Evolutionary conservation across 2,797 vertebrate species (phyloP).

Genomic region (Sebastes miniatus): DNA sequence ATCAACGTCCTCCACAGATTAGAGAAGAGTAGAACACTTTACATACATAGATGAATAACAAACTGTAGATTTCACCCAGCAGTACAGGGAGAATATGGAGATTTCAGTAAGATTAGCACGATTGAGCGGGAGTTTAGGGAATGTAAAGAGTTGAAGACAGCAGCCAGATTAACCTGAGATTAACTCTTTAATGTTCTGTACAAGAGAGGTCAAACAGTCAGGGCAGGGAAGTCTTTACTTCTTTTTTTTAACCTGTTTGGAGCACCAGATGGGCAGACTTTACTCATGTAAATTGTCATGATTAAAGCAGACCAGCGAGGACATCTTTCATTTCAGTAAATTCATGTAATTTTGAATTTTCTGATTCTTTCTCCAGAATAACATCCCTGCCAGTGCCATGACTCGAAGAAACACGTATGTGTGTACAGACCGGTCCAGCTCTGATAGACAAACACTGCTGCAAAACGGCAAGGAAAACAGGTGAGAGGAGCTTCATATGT

Average conservation of each 20-base stretch:
- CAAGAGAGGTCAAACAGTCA: neutral
- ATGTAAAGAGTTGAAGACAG: neutral
- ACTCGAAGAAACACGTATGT: slow-evolving; percentile 93
- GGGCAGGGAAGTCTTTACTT: neutral
- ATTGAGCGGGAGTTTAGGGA: neutral
- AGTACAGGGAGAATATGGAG: neutral
- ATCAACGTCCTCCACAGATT: neutral
- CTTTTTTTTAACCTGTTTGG: neutral
- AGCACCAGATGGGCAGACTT: neutral
- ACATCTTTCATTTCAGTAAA: neutral
- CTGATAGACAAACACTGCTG: slow-evolving; percentile 86
- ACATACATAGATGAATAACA: neutral
- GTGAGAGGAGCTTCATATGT: slow-evolving; percentile 60
- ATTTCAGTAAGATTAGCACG: neutral
- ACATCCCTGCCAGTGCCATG: slow-evolving; percentile 91
- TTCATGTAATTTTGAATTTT: neutral
- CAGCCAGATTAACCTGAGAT: slow-evolving; percentile 41
- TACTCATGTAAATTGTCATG: neutral
- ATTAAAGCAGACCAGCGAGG: neutral
- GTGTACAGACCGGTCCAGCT: slow-evolving; percentile 87
- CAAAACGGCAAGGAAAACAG: slow-evolving; percentile 95
- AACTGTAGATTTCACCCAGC: neutral
- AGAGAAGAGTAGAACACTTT: neutral
- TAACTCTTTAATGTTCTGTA: slow-evolving; percentile 27
- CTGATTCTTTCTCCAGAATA: slow-evolving; percentile 79